Evolutionary conservation across 2,113 vertebrate genomes (phyloP).

Genomic region (Alligator sinensis): DNA sequence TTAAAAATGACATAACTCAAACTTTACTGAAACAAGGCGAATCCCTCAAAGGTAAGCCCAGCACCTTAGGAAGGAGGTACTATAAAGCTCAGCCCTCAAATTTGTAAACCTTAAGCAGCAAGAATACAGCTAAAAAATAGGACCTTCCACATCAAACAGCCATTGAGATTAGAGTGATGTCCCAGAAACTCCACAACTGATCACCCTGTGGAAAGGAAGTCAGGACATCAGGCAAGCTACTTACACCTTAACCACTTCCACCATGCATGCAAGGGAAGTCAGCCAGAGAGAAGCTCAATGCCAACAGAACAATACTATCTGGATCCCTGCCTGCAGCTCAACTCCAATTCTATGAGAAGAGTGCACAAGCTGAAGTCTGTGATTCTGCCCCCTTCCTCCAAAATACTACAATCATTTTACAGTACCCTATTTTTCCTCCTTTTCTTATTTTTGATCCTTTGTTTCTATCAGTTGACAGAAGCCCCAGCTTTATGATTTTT

Average conservation of each 20-base stretch:
- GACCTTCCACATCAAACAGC: neutral
- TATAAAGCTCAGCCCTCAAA: neutral
- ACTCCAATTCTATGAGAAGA: neutral
- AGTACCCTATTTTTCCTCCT: too few relatives aligned
- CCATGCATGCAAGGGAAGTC: neutral
- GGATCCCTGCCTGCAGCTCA: neutral
- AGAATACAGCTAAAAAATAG: neutral
- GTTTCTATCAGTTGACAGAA: neutral
- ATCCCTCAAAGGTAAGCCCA: neutral
- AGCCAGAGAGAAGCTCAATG: neutral
- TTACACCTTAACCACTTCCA: neutral
- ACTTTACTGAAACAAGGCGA: neutral
- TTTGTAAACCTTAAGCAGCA: neutral
- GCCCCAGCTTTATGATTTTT: neutral
- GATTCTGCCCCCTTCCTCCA: too few relatives aligned
- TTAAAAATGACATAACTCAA: slow-evolving; percentile 22
- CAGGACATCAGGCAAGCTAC: neutral
- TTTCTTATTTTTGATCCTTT: neutral
- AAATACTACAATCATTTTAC: too few relatives aligned
- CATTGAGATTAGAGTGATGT: neutral
- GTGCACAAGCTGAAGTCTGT: neutral
- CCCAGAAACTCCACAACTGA: neutral
- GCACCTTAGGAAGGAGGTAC: neutral
- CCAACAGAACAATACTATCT: neutral
- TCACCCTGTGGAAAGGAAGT: neutral